phyloP scores from a whole-genome alignment of 2,797 vertebrate species.

The Anolis apletophallus region DNA sequence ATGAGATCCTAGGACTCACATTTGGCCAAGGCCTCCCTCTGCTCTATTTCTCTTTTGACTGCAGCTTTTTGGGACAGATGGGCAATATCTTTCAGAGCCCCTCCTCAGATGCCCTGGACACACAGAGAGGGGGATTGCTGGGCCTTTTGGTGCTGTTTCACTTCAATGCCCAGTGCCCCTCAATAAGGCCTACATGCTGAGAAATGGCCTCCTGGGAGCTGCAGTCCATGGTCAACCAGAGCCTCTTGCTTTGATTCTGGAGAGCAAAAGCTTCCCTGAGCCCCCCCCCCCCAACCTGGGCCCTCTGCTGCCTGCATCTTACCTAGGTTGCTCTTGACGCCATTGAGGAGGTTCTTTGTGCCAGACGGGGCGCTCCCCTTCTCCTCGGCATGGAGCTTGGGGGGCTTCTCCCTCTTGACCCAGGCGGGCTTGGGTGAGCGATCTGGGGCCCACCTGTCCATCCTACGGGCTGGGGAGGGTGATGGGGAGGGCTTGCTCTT shows the following conservation, averaged over 20 bases:
- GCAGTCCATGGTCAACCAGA: background rate
- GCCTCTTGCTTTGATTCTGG: background rate
- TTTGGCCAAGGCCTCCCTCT: too few relatives aligned
- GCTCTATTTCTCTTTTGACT: too few relatives aligned
- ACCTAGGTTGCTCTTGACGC: conserved; percentile 88
- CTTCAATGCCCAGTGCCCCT: too few relatives aligned
- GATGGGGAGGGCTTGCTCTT: conserved; percentile 90
- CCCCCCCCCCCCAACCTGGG: background rate
- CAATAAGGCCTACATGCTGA: too few relatives aligned
- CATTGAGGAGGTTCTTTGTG: conserved; percentile 83
- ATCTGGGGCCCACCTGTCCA: conserved; percentile 89
- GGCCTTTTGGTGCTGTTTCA: background rate
- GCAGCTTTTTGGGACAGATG: background rate
- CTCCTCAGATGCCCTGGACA: background rate
- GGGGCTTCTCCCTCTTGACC: conserved; percentile 87
- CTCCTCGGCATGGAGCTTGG: conserved; percentile 82
- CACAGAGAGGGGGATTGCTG: too few relatives aligned
- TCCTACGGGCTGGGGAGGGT: conserved; percentile 86
- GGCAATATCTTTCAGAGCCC: background rate
- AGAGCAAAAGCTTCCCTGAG: background rate
- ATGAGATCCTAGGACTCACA: too few relatives aligned
- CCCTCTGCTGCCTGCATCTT: conserved; percentile 29
- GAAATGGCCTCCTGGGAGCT: too few relatives aligned
- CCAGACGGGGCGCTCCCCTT: conserved; percentile 82
- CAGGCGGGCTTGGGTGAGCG: conserved; percentile 83